Conservation (phyloP, 2,113 vertebrate species). For the Malaclemys terrapin region DNA sequence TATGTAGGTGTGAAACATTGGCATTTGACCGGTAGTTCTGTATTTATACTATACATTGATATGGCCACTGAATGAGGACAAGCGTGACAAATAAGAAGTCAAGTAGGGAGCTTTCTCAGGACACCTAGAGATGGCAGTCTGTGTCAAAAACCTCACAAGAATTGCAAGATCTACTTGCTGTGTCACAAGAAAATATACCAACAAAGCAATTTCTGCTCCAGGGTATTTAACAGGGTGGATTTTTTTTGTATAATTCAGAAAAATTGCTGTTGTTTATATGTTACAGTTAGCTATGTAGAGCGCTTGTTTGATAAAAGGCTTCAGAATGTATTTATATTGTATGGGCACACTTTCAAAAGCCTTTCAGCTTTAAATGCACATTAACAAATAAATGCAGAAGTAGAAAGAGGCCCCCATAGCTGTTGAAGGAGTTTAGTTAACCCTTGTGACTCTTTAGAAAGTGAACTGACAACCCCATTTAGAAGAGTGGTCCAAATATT, state of each 20-base stretch:
- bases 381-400: not conserved
- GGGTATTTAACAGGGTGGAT: not conserved
- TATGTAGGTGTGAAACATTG: not conserved
- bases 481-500: not conserved
- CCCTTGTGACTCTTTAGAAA: constrained; percentile 24
- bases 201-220: not conserved
- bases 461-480: rapidly evolving
- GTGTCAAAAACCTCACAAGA: not conserved
- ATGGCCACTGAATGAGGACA: not conserved
- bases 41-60: not conserved
- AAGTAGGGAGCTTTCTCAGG: constrained; percentile 4
- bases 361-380: not conserved
- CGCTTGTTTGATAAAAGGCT: not conserved
- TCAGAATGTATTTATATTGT: not conserved
- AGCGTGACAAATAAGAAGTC: constrained; percentile 22
- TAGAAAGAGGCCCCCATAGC: not conserved
- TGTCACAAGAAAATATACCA: constrained; percentile 21
- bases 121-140: not conserved
- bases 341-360: not conserved
- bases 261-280: not conserved
- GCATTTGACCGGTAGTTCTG: not conserved
- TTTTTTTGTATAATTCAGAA: not conserved
- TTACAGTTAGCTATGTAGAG: not conserved
- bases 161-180: not conserved
- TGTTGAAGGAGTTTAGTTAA: not conserved